Percentiles rank a stretch among this genome's conserved stretches.
Conservation (phyloP, 2,888 invertebrate genomes). For the Camponotus fellah region DNA sequence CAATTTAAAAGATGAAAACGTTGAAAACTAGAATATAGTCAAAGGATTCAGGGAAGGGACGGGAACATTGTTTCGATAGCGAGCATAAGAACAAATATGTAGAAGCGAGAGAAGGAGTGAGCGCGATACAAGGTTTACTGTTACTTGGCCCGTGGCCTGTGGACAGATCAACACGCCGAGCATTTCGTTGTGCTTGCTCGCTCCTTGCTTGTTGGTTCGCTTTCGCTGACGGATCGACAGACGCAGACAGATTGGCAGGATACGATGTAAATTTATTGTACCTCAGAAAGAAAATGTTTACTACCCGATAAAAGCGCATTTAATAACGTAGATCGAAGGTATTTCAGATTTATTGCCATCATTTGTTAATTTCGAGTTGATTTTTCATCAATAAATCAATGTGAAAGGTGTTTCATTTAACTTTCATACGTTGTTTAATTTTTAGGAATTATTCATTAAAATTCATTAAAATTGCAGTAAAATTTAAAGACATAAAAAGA, state of each 20-base stretch:
- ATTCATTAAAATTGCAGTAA: not conserved
- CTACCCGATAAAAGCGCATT: not conserved
- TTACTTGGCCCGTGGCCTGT: conserved; percentile 80
- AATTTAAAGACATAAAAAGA: not conserved
- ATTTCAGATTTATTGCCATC: not conserved
- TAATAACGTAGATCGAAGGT: not conserved
- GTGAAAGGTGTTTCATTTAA: not conserved
- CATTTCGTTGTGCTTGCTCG: conserved; percentile 31
- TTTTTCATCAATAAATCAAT: not conserved
- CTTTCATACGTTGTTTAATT: not conserved
- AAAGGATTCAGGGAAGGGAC: not conserved
- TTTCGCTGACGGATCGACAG: conserved; percentile 29
- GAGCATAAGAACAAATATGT: conserved; percentile 59
- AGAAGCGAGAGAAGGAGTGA: conserved; percentile 59
- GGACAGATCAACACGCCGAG: conserved; percentile 60
- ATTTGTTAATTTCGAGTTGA: conserved; percentile 10
- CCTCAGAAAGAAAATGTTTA: not conserved
- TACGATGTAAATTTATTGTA: conserved; percentile 17
- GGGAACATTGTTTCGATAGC: conserved; percentile 65
- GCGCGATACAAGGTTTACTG: conserved; percentile 75
- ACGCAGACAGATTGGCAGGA: conserved; percentile 9
- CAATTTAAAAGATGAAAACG: not conserved
- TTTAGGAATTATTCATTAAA: not conserved
- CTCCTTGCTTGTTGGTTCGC: conserved; percentile 20
- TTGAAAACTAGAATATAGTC: conserved; percentile 21